Conservation (phyloP, 1,140 invertebrate species). For the Aphis craccivora region DNA sequence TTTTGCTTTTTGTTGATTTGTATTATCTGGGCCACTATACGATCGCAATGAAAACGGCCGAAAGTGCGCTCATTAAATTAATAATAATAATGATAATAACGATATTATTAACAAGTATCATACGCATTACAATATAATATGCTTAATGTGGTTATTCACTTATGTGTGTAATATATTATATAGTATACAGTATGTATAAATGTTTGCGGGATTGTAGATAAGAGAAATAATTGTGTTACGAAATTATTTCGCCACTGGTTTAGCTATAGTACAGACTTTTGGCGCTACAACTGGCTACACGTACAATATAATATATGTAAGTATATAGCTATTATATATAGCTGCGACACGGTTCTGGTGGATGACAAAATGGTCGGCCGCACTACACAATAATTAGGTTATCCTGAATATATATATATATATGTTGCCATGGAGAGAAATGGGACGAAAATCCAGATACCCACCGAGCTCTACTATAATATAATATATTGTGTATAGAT, state of each 20-base stretch:
- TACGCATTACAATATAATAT: neutral
- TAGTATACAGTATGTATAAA: neutral
- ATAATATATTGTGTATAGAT: neutral
- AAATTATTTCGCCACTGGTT: neutral
- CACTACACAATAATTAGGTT: neutral
- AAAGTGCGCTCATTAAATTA: neutral
- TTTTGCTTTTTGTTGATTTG: too few relatives aligned
- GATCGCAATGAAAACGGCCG: too few relatives aligned
- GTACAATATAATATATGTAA: neutral
- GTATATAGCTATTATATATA: neutral
- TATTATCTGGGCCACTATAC: too few relatives aligned
- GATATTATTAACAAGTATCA: neutral
- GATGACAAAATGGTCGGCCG: constrained; percentile 18
- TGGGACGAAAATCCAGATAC: neutral
- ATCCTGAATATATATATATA: neutral
- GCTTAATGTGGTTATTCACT: neutral
- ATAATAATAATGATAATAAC: neutral
- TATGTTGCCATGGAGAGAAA: constrained; percentile 25
- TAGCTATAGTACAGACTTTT: neutral
- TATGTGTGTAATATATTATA: neutral
- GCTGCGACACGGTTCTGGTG: neutral
- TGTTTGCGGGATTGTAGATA: neutral
- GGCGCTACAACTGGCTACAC: neutral
- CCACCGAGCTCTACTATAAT: neutral
- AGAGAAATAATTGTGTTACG: neutral